A percentile compares a stretch with the other conserved stretches of the same genome.
phyloP scores from a whole-genome alignment of 2,888 invertebrate genomes.

The Himalopsyche anomala region DNA sequence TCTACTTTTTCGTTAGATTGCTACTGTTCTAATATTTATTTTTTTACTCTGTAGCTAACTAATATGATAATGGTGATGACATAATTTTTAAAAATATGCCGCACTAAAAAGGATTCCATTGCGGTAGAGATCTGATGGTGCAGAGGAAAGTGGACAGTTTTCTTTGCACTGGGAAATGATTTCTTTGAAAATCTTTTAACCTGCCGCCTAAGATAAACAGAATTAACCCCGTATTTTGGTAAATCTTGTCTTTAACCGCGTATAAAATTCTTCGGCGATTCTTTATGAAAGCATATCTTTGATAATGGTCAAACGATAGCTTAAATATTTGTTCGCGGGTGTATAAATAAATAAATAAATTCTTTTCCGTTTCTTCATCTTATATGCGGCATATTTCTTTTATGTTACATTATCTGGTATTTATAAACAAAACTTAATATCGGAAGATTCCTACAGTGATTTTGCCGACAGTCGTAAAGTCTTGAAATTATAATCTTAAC shows the following conservation, averaged over 20 bases:
- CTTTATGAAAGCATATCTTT: not conserved
- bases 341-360: not conserved
- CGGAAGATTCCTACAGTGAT: no score
- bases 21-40: constrained; percentile 13
- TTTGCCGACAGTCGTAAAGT: no score
- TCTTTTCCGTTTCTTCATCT: not conserved
- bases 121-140: not conserved
- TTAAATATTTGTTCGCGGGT: not conserved
- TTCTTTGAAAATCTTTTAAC: not conserved
- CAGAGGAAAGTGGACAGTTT: not conserved
- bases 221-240: not conserved
- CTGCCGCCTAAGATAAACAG: not conserved
- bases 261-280: not conserved
- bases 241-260: not conserved
- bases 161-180: not conserved
- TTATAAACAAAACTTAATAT: no score
- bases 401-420: not conserved
- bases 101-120: not conserved
- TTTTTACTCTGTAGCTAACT: not conserved
- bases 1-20: not conserved
- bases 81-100: not conserved
- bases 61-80: not conserved
- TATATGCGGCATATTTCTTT: not conserved
- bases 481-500: no score
- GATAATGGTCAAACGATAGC: no score